Evolutionary conservation across 2,888 invertebrate genomes (phyloP).

Genomic region (Meganola albula): DNA sequence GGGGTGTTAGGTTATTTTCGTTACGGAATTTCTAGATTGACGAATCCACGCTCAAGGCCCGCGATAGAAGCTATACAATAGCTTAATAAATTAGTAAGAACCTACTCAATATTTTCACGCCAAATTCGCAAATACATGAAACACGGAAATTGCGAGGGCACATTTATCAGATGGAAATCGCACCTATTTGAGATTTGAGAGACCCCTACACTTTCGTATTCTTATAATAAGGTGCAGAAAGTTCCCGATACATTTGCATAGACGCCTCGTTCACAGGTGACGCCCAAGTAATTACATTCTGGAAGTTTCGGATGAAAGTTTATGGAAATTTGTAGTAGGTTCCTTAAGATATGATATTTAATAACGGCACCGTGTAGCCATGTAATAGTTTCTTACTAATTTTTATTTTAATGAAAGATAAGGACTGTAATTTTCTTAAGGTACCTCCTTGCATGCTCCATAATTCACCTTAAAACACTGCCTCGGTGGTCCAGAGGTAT

Average conservation of each 20-base stretch:
- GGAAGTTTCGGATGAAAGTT: slow-evolving; percentile 58
- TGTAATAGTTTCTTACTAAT: slow-evolving; percentile 3
- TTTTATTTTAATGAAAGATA: too few species aligned
- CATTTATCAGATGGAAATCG: slow-evolving; percentile 66
- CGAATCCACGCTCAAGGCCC: too few species aligned
- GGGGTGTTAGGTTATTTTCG: too few species aligned
- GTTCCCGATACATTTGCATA: slow-evolving; percentile 67
- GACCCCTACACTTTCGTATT: slow-evolving; percentile 47
- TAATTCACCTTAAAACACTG: too few species aligned
- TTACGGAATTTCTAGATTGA: too few species aligned
- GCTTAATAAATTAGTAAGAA: slow-evolving; percentile 71
- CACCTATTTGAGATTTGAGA: slow-evolving; percentile 47
- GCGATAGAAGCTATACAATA: too few species aligned
- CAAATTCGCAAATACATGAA: slow-evolving; percentile 62
- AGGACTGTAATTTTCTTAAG: too few species aligned
- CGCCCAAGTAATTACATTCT: slow-evolving; percentile 68
- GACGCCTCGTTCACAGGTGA: slow-evolving; percentile 65
- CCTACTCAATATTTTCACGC: slow-evolving; percentile 71
- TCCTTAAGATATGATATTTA: slow-evolving; percentile 33
- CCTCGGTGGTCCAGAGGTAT: too few species aligned
- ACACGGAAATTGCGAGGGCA: slow-evolving; percentile 67
- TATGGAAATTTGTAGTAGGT: slow-evolving; percentile 54
- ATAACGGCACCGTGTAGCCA: slow-evolving; percentile 18
- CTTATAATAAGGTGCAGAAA: slow-evolving; percentile 70
- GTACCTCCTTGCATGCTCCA: too few species aligned